Evolutionary conservation across 1,140 invertebrate species (phyloP).

Genomic region (Geopemphigus sp.): DNA sequence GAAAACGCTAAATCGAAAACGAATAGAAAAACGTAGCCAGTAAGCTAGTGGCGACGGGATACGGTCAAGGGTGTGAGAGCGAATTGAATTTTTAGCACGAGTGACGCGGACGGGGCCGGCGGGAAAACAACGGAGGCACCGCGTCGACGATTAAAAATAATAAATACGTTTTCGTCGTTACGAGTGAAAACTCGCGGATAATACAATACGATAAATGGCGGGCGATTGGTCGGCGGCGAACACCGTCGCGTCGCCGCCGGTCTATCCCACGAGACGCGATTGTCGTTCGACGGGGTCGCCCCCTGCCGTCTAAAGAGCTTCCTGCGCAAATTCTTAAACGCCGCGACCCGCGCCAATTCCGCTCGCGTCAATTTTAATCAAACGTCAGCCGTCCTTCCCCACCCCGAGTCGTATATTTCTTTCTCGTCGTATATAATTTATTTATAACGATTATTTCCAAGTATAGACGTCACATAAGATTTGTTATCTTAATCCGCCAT

Average conservation of each 20-base stretch:
- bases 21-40: no score
- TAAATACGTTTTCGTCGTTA: no score
- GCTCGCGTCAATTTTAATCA: conserved; percentile 16
- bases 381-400: not conserved
- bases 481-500: conserved; percentile 19
- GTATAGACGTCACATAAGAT: conserved; percentile 24
- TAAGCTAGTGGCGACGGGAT: no score
- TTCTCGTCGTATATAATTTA: conserved; percentile 22
- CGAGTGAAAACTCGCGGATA: not conserved
- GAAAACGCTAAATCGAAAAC: no score
- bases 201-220: no score
- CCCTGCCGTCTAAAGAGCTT: no score
- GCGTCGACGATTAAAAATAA: not conserved
- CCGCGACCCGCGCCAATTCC: not conserved
- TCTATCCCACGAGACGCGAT: no score
- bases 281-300: no score
- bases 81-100: not conserved
- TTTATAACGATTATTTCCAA: conserved; percentile 20
- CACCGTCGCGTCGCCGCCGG: not conserved
- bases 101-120: no score
- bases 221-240: not conserved
- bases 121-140: not conserved
- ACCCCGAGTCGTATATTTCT: no score
- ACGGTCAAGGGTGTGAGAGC: no score
- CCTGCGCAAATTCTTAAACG: conserved; percentile 1